Evolutionary conservation across 2,888 invertebrate genomes (phyloP).

Genomic region (Noctua comes): DNA sequence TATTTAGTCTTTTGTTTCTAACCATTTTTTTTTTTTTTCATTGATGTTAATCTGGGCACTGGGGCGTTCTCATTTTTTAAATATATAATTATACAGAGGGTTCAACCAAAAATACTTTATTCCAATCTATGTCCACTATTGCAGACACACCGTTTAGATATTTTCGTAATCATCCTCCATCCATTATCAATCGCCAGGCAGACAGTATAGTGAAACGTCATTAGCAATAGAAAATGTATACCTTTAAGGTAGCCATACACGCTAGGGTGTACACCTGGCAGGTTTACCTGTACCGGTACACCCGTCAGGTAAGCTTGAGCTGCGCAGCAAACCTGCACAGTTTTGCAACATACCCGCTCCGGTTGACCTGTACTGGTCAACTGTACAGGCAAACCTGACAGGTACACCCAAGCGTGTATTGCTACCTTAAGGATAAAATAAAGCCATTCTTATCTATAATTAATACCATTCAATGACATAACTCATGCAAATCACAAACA

Average conservation of each 20-base stretch:
- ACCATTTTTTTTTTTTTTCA: not conserved
- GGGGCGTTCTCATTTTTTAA: not conserved
- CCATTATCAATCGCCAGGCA: not conserved
- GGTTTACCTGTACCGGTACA: too few species aligned
- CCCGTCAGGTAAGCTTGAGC: too few species aligned
- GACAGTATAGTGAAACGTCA: not conserved
- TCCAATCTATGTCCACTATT: not conserved
- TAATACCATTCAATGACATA: constrained; percentile 28
- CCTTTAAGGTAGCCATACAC: too few species aligned
- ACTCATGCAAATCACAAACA: constrained; percentile 43
- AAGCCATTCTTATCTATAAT: not conserved
- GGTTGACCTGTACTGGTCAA: too few species aligned
- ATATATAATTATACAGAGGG: not conserved
- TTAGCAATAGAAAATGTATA: not conserved
- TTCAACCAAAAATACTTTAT: not conserved
- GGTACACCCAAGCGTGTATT: too few species aligned
- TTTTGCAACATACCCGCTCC: too few species aligned
- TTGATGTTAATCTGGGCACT: not conserved
- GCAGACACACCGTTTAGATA: not conserved
- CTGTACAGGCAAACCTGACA: too few species aligned
- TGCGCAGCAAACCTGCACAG: too few species aligned
- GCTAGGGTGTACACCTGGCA: too few species aligned
- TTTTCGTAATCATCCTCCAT: not conserved
- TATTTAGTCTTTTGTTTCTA: not conserved
- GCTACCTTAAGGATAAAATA: too few species aligned